These are phyloP conservation scores for Ataeniobius toweri DNA, from an alignment of 2,797 vertebrate species.

Conservation along the genomic window DNA sequence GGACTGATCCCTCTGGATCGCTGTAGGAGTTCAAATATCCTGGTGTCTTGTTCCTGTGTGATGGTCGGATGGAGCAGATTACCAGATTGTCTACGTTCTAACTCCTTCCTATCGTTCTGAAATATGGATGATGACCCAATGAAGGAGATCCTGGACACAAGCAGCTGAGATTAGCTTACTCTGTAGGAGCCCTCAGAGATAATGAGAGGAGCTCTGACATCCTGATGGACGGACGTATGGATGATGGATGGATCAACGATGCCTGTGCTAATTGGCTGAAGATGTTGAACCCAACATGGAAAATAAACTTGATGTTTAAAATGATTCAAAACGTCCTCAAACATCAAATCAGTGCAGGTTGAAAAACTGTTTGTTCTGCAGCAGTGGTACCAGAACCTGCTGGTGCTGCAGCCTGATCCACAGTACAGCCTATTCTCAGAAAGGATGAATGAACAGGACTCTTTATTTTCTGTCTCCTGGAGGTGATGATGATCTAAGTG, in stretches of 20 bases:
- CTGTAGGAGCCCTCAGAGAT: background rate
- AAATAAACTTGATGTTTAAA: background rate
- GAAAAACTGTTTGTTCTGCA: background rate
- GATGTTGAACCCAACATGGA: too few species aligned
- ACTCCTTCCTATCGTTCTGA: background rate
- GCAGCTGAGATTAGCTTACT: background rate
- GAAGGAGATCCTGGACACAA: too few species aligned
- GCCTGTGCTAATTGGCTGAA: too few species aligned
- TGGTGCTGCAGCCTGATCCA: background rate
- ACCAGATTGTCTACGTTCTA: background rate
- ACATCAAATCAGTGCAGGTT: background rate
- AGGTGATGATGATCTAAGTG: conserved; percentile 59
- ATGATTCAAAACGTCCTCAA: background rate
- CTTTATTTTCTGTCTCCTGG: conserved; percentile 27
- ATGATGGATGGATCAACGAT: too few species aligned
- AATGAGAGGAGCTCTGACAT: too few species aligned
- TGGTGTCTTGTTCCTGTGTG: background rate
- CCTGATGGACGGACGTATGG: too few species aligned
- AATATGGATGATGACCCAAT: background rate
- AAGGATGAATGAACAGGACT: conserved; percentile 49
- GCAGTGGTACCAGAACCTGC: background rate
- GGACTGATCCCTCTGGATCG: background rate
- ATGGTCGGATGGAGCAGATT: background rate
- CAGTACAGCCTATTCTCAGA: conserved; percentile 27
- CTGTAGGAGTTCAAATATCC: background rate